phyloP scores from a whole-genome alignment of 2,888 invertebrate genomes.

The Drosophila siamana region DNA sequence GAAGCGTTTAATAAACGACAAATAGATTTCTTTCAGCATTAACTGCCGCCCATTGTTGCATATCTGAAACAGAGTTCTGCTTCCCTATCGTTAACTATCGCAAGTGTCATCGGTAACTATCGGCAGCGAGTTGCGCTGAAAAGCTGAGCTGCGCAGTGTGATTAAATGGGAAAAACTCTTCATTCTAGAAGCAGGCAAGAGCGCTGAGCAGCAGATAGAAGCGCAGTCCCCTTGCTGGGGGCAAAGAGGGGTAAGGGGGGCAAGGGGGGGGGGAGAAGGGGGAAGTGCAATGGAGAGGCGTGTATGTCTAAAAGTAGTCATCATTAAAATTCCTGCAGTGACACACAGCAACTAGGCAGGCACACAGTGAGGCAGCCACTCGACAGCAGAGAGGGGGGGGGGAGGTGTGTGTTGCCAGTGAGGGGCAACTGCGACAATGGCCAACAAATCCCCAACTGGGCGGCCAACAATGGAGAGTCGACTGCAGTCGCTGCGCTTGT shows the following conservation, averaged over 20 bases:
- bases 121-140: not conserved
- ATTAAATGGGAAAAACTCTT: constrained; percentile 33
- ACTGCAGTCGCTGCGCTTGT: constrained; percentile 47
- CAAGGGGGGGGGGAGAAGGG: not conserved
- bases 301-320: constrained; percentile 82
- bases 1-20: too few species aligned
- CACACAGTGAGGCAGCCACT: constrained; percentile 3
- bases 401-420: not conserved
- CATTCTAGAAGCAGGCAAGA: constrained; percentile 35
- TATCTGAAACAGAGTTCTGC: too few species aligned
- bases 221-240: too few species aligned
- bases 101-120: too few species aligned
- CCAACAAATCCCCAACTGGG: constrained; percentile 74
- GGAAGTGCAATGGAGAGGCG: constrained; percentile 66
- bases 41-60: too few species aligned
- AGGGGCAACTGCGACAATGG: constrained; percentile 59
- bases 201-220: constrained; percentile 1
- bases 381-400: not conserved
- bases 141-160: constrained; percentile 43
- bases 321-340: constrained; percentile 82
- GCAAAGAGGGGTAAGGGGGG: not conserved
- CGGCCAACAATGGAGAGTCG: constrained; percentile 63
- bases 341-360: constrained; percentile 63
- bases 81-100: too few species aligned
- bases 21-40: too few species aligned